Percentiles rank a stretch among this genome's conserved stretches.
These are phyloP conservation scores for Garra rufa DNA, from an alignment of 2,113 vertebrate genomes.

Conservation along the genomic window DNA sequence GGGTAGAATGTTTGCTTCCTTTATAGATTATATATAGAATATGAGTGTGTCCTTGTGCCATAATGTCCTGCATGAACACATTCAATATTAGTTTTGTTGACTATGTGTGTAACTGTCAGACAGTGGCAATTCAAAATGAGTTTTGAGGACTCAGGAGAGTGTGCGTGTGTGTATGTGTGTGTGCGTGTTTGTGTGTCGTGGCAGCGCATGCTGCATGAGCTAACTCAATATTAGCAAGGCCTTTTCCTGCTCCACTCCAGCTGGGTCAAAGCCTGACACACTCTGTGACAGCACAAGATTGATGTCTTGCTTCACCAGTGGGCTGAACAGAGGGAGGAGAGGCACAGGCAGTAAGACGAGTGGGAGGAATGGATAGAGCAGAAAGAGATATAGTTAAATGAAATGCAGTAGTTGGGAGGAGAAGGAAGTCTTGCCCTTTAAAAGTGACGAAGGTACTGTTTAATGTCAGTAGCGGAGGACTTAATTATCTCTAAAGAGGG, in stretches of 20 bases:
- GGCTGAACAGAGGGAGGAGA: constrained; percentile 64
- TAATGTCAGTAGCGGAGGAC: constrained; percentile 41
- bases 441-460: constrained; percentile 39
- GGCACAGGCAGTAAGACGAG: constrained; percentile 8
- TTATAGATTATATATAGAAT: not conserved
- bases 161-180: not conserved
- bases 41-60: not conserved
- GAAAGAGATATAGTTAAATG: not conserved
- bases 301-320: constrained; percentile 50
- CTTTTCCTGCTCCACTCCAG: constrained; percentile 47
- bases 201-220: constrained; percentile 39
- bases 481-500: constrained; percentile 53
- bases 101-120: constrained; percentile 50
- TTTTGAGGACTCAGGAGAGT: constrained; percentile 37
- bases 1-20: not conserved
- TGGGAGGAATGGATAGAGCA: constrained; percentile 1
- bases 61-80: not conserved
- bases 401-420: not conserved
- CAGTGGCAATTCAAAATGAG: constrained; percentile 47
- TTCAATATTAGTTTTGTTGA: constrained; percentile 19
- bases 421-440: constrained; percentile 63
- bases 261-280: constrained; percentile 50
- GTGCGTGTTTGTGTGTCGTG: constrained; percentile 10
- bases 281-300: constrained; percentile 49
- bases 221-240: constrained; percentile 53